A percentile compares a stretch with the other conserved stretches of the same genome.
Evolutionary conservation across 2,888 invertebrate genomes (phyloP).

Genomic region (Cotesia congregata): DNA sequence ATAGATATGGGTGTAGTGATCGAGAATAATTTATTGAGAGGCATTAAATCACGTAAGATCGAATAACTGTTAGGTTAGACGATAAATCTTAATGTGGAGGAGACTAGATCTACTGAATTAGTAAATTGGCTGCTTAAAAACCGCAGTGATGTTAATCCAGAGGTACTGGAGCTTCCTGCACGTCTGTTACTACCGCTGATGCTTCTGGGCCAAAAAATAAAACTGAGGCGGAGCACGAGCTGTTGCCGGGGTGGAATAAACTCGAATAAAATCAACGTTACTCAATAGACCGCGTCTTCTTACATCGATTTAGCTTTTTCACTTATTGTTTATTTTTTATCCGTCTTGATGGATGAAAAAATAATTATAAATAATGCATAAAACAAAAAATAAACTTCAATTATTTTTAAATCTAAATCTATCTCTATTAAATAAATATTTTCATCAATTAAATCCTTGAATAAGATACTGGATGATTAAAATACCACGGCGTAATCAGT

Average conservation of each 20-base stretch:
- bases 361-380: neutral
- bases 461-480: neutral
- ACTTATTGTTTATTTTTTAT: conserved; percentile 47
- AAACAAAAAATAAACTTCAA: too few species aligned
- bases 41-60: conserved; percentile 52
- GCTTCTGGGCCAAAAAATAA: conserved; percentile 47
- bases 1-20: conserved; percentile 22
- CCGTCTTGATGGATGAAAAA: neutral
- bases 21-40: conserved; percentile 39
- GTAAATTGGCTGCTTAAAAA: conserved; percentile 69
- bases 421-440: neutral
- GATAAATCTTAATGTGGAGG: conserved; percentile 50
- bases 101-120: conserved; percentile 61
- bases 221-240: conserved; percentile 43
- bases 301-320: conserved; percentile 60
- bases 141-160: conserved; percentile 68
- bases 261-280: conserved; percentile 70
- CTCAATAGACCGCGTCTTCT: conserved; percentile 67
- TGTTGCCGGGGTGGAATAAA: conserved; percentile 59
- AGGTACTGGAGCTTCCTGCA: conserved; percentile 41
- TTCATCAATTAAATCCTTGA: neutral
- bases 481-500: conserved; percentile 2
- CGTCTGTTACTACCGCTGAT: conserved; percentile 22
- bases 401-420: too few species aligned
- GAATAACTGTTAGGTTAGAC: conserved; percentile 48